Base-by-base conservation (phyloP, 2,797 vertebrate species). In the Ispidina lecontei region DNA sequence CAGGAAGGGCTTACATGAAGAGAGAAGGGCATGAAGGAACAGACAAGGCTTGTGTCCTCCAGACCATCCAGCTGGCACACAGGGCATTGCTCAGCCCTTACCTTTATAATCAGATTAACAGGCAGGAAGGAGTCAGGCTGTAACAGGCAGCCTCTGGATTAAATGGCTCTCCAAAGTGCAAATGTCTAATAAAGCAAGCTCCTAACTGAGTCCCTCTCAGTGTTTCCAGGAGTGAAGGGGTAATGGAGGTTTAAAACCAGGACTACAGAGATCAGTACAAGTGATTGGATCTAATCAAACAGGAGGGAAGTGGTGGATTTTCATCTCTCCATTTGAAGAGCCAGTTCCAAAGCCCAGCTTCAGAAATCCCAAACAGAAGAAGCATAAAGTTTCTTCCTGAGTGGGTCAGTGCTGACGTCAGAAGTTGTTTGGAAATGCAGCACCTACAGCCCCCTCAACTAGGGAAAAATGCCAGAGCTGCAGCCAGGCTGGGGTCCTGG, bases 121-220 rank as follows among this genome's bases (percentile, higher is more conserved):
- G 80, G n/a, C 88, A 87, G 83, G 74, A 79, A 89, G 49, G 82
- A 78, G 76, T 90, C 52, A 33, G 76, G 52, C 62, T 6, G 6
- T 81, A 79, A 73, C 31, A 12, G 18, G 49, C 13, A 83, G 65
- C 52, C 55, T 74, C 69, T 83, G 84, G 77, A 85, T 95, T 79
- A 78, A 74, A 82, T 4, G 4, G 74, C 51, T 79, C 70, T 84
- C 63, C 54, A 70, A 63, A 78, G 78, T 75, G 74, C 89, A 94
- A 90, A 87, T 72, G 78, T 89, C 77, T 90, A 92, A 83, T 87
- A 65, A 90, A 93, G 59, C 59, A 63, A 79, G 25, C 75, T 91
- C 52, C 77, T 91, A 62, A 4, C 63, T 31, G 87, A 33, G 69
- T 67, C 49, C 72, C 55, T 84, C 56, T 43, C 39, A 19, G 31